Percentiles rank a stretch among this genome's conserved stretches.
Conservation (phyloP, 2,113 vertebrate genomes). For the Brienomyrus longianalis region DNA sequence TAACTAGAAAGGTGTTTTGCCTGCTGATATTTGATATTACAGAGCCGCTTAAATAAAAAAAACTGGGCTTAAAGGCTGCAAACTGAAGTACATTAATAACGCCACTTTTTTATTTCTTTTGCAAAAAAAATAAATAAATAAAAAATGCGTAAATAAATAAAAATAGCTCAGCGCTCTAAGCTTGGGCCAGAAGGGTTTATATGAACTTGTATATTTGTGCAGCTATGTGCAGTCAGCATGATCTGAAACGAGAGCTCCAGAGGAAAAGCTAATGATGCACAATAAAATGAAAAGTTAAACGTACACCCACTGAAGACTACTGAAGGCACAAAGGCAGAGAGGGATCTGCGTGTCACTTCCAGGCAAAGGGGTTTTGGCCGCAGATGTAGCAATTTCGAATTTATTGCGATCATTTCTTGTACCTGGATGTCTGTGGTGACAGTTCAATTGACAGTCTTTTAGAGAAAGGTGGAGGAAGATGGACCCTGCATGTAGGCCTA, state of each 20-base stretch:
- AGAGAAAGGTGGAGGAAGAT: background rate
- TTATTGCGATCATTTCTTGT: background rate
- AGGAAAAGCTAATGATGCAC: slow-evolving; percentile 5
- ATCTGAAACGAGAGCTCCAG: background rate
- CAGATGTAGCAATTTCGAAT: background rate
- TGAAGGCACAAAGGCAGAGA: background rate
- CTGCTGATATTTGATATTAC: background rate
- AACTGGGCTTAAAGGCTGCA: background rate
- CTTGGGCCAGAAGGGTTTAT: background rate
- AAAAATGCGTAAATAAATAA: background rate
- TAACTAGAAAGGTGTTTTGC: background rate
- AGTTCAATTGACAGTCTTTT: background rate
- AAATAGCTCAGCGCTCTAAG: background rate
- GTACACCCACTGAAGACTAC: background rate
- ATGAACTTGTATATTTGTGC: slow-evolving; percentile 22
- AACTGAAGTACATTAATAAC: background rate
- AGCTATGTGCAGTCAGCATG: background rate
- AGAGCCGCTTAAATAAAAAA: background rate
- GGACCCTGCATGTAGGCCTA: background rate
- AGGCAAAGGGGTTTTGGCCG: background rate
- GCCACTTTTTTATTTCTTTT: background rate
- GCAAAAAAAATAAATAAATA: background rate
- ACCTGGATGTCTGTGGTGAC: background rate
- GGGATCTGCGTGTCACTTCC: background rate
- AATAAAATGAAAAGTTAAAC: background rate